Evolutionary conservation across 2,113 vertebrate species (phyloP), one percentile per base, ranked within the genome.

Genomic region (Halcyon malimbica): DNA sequence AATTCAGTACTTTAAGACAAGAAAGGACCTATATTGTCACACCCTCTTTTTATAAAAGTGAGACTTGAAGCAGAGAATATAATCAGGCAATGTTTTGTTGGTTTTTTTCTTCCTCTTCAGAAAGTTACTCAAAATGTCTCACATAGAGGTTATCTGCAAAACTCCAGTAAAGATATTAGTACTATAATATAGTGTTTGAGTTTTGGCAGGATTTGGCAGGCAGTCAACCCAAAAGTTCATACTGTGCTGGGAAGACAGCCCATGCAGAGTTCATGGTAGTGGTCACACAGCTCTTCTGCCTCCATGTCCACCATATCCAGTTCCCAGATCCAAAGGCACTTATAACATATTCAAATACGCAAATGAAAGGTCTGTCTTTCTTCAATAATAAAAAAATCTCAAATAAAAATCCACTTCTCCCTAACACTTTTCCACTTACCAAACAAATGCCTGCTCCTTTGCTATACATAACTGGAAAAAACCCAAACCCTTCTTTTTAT

Each of bases 151-250:
- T 86, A 44, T 87, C 59, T 93, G 19, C 59, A 90, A 54, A 95
- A 65, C 26, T 88, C 42, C 33, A 78, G 51, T 65, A 77, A 80
- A 77, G 18, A 42, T 62, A 74, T 42, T 69, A 81, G 13, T 37
- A 11, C 13, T 80, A 16, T 81, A 33, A 77, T 37, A 35, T 0
- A 84, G 12, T 39, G 15, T 63, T 89, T 63, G 64, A 63, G 82
- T 93, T 96, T 54, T 83, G 59, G 44, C 44, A 96, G 39, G 24
- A 76, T 87, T 85, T 91, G 19, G 48, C 53, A 67, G 26, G 29
- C 15, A 42, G 50, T 77, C 59, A 81, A 26, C 29, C 9, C n/a
- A 42, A 4, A 53, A 77, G 18, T 90, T 90, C 81, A 60, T 39
- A 24, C 9, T 29, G 19, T 78, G 39, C 60, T 84, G 37, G 51